Percentiles rank a stretch among this genome's conserved stretches.
Conservation (phyloP, 1,140 invertebrate genomes). For the Drosophila kohkoa region DNA sequence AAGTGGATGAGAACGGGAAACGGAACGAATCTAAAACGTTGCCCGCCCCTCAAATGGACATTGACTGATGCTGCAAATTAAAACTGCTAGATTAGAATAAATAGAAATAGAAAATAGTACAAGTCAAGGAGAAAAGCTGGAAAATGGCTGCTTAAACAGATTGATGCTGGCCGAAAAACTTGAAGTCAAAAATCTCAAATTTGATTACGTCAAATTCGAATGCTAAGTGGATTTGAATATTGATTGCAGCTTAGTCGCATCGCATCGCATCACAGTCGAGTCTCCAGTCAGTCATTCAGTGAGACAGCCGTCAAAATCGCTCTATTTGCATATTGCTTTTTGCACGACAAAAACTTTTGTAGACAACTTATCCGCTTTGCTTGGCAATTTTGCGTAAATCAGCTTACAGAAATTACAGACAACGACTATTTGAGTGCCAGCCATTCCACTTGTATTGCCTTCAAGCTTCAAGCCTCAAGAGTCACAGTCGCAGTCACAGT, state of each 20-base stretch:
- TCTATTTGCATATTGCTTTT: conserved; percentile 79
- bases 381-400: conserved; percentile 72
- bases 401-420: conserved; percentile 78
- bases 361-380: conserved; percentile 72
- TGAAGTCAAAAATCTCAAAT: conserved; percentile 68
- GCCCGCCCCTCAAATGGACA: not conserved
- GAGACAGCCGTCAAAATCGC: conserved; percentile 50
- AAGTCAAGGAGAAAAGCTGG: conserved; percentile 14
- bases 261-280: conserved; percentile 15
- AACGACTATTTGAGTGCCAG: conserved; percentile 53
- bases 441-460: not conserved
- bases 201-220: conserved; percentile 77
- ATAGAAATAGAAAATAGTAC: conserved; percentile 41
- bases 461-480: not conserved
- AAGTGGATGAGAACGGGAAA: conserved; percentile 60
- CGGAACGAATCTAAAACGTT: conserved; percentile 58
- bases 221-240: conserved; percentile 82
- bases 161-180: conserved; percentile 12
- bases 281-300: not conserved
- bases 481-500: not conserved
- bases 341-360: conserved; percentile 61
- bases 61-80: conserved; percentile 53
- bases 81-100: conserved; percentile 72
- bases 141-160: conserved; percentile 25
- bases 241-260: conserved; percentile 73